phyloP scores from a whole-genome alignment of 92 coral and sea anemone genomes.

The Chrysogorgia sp. region DNA sequence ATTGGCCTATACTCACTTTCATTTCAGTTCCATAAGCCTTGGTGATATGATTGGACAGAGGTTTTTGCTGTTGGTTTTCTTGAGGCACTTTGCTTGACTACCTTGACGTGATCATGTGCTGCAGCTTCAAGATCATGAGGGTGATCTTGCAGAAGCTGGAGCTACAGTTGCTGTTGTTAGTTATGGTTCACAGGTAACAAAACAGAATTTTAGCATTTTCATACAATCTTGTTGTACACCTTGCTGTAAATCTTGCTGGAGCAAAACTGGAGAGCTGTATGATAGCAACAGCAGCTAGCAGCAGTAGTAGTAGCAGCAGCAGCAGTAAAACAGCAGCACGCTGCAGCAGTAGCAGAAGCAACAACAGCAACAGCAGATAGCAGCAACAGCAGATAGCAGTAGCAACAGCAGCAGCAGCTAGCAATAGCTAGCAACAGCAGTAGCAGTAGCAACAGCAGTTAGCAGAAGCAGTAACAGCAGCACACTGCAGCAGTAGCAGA shows the following conservation, averaged over 20 bases:
- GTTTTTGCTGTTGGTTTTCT: slow-evolving; percentile 68
- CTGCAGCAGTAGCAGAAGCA: too few species aligned
- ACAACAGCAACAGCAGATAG: too few species aligned
- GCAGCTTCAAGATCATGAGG: slow-evolving; percentile 66
- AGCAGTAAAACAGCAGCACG: too few species aligned
- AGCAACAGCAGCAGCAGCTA: too few species aligned
- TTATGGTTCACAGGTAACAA: slow-evolving; percentile 86
- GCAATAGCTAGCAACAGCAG: too few species aligned
- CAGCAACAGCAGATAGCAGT: too few species aligned
- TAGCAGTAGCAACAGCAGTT: too few species aligned
- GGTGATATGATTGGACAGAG: slow-evolving; percentile 63
- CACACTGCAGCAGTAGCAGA: too few species aligned
- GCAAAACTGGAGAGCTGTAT: not conserved
- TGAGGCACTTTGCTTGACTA: slow-evolving; percentile 99
- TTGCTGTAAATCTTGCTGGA: not conserved
- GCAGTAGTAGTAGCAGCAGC: too few species aligned
- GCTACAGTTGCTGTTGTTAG: slow-evolving; percentile 77
- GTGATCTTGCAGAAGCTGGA: slow-evolving; percentile 72
- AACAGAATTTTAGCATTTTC: not conserved
- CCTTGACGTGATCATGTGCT: slow-evolving; percentile 99
- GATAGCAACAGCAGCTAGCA: too few species aligned
- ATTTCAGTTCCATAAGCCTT: slow-evolving; percentile 50
- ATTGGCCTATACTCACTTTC: not conserved
- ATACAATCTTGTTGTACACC: not conserved
- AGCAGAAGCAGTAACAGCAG: too few species aligned